phyloP scores from a whole-genome alignment of 2,113 vertebrate species.

The Gymnogyps californianus region DNA sequence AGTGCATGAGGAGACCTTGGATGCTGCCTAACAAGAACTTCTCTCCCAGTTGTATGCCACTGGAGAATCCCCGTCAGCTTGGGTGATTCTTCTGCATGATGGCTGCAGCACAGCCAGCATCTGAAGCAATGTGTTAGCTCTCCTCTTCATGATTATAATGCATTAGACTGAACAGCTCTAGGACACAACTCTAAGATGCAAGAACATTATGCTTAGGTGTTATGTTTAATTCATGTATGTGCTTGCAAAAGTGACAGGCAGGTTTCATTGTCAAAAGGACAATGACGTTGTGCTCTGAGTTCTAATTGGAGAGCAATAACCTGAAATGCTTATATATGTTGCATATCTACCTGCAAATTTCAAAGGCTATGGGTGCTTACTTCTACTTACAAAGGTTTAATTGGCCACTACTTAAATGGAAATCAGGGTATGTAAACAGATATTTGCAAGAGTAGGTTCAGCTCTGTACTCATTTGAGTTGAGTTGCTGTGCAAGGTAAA shows the following conservation, averaged over 20 bases:
- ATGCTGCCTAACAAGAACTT: neutral
- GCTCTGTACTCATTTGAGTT: neutral
- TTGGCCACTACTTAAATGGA: conserved; percentile 28
- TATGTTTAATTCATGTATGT: conserved; percentile 38
- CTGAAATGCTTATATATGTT: neutral
- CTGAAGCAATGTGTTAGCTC: neutral
- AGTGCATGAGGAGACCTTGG: neutral
- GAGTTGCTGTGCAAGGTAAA: conserved; percentile 14
- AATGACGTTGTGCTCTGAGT: neutral
- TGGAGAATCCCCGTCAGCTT: neutral
- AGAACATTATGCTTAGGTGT: neutral
- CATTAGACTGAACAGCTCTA: neutral
- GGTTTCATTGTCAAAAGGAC: conserved; percentile 41
- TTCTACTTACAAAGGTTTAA: conserved; percentile 12
- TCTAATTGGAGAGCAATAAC: neutral
- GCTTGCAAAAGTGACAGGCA: neutral
- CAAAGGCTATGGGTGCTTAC: neutral
- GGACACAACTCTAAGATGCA: neutral
- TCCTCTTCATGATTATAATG: neutral
- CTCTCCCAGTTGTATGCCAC: neutral
- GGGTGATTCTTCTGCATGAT: neutral
- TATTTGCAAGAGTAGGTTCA: conserved; percentile 6
- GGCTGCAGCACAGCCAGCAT: neutral
- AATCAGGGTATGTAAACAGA: conserved; percentile 32
- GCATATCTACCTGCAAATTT: neutral